Evolutionary conservation across 1,140 invertebrate genomes (phyloP).

Genomic region (Apis dorsata): DNA sequence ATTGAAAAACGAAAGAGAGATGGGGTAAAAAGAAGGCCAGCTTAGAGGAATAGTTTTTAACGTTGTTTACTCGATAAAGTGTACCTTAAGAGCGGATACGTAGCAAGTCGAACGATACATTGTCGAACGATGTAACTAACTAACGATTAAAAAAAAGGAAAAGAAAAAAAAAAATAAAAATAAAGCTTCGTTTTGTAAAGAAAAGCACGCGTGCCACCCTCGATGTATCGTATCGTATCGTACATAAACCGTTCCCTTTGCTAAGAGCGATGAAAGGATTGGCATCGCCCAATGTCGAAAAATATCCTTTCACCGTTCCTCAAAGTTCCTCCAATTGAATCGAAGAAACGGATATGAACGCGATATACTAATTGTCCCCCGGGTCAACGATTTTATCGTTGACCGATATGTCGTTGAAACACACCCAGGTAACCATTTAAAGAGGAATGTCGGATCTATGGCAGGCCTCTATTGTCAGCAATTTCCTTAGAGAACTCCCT

Average conservation of each 20-base stretch:
- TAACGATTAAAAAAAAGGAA: constrained; percentile 20
- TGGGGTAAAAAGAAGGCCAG: not conserved
- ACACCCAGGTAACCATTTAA: constrained; percentile 37
- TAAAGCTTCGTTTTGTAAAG: constrained; percentile 68
- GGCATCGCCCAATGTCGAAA: not conserved
- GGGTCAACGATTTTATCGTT: not conserved
- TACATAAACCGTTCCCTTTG: not conserved
- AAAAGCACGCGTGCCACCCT: not conserved
- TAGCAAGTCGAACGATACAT: constrained; percentile 41
- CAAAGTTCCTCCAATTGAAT: not conserved
- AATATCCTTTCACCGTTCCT: not conserved
- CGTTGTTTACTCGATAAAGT: constrained; percentile 61
- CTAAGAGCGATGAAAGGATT: not conserved
- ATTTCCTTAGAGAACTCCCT: constrained; percentile 41
- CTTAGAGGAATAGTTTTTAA: constrained; percentile 58
- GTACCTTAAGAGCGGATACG: constrained; percentile 61
- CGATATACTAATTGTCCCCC: not conserved
- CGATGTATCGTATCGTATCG: not conserved
- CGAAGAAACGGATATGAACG: not conserved
- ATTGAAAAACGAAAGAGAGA: not conserved
- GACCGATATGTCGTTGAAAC: constrained; percentile 29
- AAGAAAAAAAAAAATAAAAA: constrained; percentile 19
- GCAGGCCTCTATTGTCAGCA: constrained; percentile 45
- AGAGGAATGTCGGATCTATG: constrained; percentile 45
- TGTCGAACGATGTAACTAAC: constrained; percentile 58